Base-by-base conservation (phyloP, 2,797 vertebrate genomes). In the Harpagifer antarcticus region DNA sequence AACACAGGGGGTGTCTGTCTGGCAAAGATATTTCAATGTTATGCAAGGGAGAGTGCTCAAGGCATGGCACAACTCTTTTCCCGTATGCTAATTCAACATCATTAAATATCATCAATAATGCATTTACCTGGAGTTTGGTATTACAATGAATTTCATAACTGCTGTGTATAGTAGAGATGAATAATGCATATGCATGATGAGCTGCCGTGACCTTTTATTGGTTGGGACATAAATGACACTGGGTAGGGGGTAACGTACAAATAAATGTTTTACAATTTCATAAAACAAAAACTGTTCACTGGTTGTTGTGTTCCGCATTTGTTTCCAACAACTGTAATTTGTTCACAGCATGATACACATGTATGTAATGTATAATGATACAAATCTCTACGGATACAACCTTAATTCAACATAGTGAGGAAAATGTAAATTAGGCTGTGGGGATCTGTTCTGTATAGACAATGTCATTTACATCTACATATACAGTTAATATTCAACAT, bases 101-200 rank as follows among this genome's bases (percentile, higher is more conserved):
- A 91, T 93, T 93, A 91, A 87, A 89, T 77, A 80, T 87, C 87
- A 94, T 94, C 88, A 91, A 94, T 93, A 90, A 93, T 94, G 76
- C 84, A 94, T 91, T 91, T 85, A 92, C 89, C 89, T 90, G 82
- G 58, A 83, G 84, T 86, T 81, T 81, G 68, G 42, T 74, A 78
- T 86, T 82, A 79, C 82, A 86, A 82, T 86, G 78, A 81, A 60
- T 86, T 85, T 69, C 72, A 79, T 89, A 87, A 91, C 81, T 71
- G 81, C 73, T 81, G 79, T 82, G 79, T 86, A 61, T 61, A 78
- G 66, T 63, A 13, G 14, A 57, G 69, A 73, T 89, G 53, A 88
- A 91, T 90, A 78, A 85, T 85, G 65, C 47, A 87, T 79, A 60
- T 60, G 59, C 14, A 57, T 31, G 55, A 74, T 42, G 49, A 55